A percentile compares a stretch with the other conserved stretches of the same genome.
These are phyloP conservation scores for Menidia menidia DNA, from an alignment of 2,797 vertebrate genomes.

Conservation along the genomic window DNA sequence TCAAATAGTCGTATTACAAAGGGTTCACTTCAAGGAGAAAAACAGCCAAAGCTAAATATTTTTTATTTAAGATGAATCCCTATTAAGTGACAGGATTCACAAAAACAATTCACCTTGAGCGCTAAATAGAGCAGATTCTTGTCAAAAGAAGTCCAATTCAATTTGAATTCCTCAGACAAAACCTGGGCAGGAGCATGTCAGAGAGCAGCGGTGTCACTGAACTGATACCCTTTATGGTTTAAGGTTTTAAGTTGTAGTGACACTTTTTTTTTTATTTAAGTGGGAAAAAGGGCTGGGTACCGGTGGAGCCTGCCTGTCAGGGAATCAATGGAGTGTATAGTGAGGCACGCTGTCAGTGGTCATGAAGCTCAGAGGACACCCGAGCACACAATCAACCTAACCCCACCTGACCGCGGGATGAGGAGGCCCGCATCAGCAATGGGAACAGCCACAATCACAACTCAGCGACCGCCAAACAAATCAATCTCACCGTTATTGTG, in stretches of 20 bases:
- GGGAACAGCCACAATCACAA: slow-evolving; percentile 55
- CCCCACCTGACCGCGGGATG: slow-evolving; percentile 65
- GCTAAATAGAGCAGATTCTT: neutral
- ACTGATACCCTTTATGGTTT: slow-evolving; percentile 15
- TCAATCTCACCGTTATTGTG: slow-evolving; percentile 3
- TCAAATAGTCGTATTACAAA: slow-evolving; percentile 10
- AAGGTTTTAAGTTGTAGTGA: slow-evolving; percentile 16
- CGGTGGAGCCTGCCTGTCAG: slow-evolving; percentile 72
- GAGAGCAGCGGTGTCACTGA: slow-evolving; percentile 28
- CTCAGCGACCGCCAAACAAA: slow-evolving; percentile 31
- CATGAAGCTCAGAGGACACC: slow-evolving; percentile 70
- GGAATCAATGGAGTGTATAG: slow-evolving; percentile 66
- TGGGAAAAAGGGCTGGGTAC: slow-evolving; percentile 26
- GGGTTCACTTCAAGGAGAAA: neutral
- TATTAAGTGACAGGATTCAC: neutral
- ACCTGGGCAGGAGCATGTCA: slow-evolving; percentile 19
- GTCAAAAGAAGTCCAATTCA: neutral
- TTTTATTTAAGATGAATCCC: neutral
- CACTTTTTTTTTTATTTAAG: slow-evolving; percentile 13
- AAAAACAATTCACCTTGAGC: neutral
- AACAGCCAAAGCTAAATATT: neutral
- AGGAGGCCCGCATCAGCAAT: slow-evolving; percentile 50
- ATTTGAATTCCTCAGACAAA: slow-evolving; percentile 7
- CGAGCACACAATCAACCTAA: slow-evolving; percentile 26
- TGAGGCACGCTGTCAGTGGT: slow-evolving; percentile 68